These are phyloP conservation scores for Sebastes matsubarae DNA, from an alignment of 2,797 vertebrate species.

Conservation along the genomic window DNA sequence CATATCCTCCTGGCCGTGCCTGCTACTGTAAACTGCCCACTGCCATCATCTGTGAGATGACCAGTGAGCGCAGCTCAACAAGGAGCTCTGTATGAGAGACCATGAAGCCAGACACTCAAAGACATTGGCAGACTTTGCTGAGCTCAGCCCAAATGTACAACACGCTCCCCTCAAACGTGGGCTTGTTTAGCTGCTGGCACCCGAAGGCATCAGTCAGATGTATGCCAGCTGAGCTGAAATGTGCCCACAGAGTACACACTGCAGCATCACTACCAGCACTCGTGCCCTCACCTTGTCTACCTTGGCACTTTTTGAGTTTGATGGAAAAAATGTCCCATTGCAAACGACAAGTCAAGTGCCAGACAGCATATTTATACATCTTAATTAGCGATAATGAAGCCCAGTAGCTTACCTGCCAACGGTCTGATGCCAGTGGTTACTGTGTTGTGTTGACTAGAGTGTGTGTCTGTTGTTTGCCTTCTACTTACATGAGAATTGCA, in stretches of 20 bases:
- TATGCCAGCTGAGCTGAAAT: constrained; percentile 74
- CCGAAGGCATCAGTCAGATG: constrained; percentile 58
- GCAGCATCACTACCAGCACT: constrained; percentile 57
- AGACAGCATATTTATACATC: constrained; percentile 82
- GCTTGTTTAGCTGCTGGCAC: constrained; percentile 78
- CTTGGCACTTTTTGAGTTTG: constrained; percentile 76
- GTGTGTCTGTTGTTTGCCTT: constrained; percentile 64
- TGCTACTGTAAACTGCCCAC: constrained; percentile 27
- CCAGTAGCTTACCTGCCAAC: constrained; percentile 55
- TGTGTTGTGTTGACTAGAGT: constrained; percentile 65
- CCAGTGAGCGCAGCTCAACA: constrained; percentile 40
- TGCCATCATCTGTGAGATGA: constrained; percentile 47
- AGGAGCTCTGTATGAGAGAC: constrained; percentile 57
- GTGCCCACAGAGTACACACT: constrained; percentile 71
- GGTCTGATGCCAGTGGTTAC: constrained; percentile 67
- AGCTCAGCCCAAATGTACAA: constrained; percentile 62
- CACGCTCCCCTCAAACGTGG: constrained; percentile 67
- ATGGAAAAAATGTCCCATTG: constrained; percentile 62
- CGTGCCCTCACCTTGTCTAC: constrained; percentile 75
- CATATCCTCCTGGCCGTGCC: constrained; percentile 33
- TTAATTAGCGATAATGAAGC: constrained; percentile 79
- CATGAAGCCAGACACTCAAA: constrained; percentile 68
- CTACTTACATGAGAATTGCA: constrained; percentile 54
- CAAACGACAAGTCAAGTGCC: constrained; percentile 75
- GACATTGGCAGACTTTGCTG: constrained; percentile 69